phyloP scores from a whole-genome alignment of 1,140 invertebrate genomes.

The Yoshiicerus persimilis region DNA sequence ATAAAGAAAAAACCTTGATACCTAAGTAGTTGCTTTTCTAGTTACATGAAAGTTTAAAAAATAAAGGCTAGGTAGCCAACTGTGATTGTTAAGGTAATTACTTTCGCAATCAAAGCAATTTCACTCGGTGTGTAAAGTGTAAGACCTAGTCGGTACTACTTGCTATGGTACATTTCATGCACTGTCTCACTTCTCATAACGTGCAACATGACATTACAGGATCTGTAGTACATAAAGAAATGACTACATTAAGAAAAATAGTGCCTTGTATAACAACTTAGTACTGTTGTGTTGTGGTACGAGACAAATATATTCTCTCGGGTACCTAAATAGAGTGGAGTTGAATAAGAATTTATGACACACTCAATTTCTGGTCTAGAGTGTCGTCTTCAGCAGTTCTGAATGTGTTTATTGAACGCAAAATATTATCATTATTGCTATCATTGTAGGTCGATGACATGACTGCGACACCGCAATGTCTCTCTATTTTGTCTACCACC shows the following conservation, averaged over 20 bases:
- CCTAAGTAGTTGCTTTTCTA: too few relatives aligned
- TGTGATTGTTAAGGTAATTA: too few relatives aligned
- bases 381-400: background rate
- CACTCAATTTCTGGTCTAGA: too few relatives aligned
- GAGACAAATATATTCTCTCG: background rate
- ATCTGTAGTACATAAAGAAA: too few relatives aligned
- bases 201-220: too few relatives aligned
- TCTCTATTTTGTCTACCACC: background rate
- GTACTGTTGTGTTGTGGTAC: background rate
- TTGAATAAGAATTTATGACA: background rate
- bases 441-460: background rate
- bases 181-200: too few relatives aligned
- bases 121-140: too few relatives aligned
- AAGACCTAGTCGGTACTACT: too few relatives aligned
- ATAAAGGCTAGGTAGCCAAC: too few relatives aligned
- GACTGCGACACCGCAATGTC: background rate
- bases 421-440: background rate
- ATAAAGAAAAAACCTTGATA: too few relatives aligned
- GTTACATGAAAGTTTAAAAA: too few relatives aligned
- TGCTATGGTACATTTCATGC: background rate
- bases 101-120: too few relatives aligned
- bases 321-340: background rate
- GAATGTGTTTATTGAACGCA: background rate
- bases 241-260: background rate
- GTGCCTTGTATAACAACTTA: background rate